Evolutionary conservation across 2,113 vertebrate species (phyloP).

Genomic region (Callospermophilus lateralis): DNA sequence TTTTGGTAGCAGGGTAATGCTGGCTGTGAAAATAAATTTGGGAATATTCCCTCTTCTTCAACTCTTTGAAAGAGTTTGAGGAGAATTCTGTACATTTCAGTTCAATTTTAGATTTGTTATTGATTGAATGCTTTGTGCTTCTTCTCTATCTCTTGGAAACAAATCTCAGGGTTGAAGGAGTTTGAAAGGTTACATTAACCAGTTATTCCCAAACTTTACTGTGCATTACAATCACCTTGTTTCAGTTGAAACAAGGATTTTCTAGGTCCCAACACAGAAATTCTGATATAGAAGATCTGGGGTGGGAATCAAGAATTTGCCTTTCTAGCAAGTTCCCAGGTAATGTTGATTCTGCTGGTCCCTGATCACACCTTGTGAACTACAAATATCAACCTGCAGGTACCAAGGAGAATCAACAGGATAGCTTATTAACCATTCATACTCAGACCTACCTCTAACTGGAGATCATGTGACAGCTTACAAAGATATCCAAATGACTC

Average conservation of each 20-base stretch:
- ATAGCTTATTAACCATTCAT: neutral
- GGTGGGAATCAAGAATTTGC: neutral
- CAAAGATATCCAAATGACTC: neutral
- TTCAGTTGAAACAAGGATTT: neutral
- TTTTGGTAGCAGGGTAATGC: neutral
- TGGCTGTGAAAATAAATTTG: neutral
- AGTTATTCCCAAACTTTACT: neutral
- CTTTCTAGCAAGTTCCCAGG: neutral
- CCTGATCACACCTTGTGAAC: neutral
- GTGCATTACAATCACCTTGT: neutral
- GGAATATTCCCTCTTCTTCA: neutral
- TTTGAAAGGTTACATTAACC: neutral
- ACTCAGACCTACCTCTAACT: neutral
- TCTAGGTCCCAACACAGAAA: neutral
- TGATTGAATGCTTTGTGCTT: slow-evolving; percentile 15
- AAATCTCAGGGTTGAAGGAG: neutral
- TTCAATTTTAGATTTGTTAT: slow-evolving; percentile 41
- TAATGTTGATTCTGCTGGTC: neutral
- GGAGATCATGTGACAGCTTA: neutral
- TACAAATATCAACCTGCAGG: neutral
- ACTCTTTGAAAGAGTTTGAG: neutral
- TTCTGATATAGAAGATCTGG: neutral
- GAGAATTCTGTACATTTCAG: slow-evolving; percentile 21
- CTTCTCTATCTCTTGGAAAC: neutral
- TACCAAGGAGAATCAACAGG: neutral